phyloP scores from a whole-genome alignment of 2,113 vertebrate genomes.

The Oreochromis spilurus region DNA sequence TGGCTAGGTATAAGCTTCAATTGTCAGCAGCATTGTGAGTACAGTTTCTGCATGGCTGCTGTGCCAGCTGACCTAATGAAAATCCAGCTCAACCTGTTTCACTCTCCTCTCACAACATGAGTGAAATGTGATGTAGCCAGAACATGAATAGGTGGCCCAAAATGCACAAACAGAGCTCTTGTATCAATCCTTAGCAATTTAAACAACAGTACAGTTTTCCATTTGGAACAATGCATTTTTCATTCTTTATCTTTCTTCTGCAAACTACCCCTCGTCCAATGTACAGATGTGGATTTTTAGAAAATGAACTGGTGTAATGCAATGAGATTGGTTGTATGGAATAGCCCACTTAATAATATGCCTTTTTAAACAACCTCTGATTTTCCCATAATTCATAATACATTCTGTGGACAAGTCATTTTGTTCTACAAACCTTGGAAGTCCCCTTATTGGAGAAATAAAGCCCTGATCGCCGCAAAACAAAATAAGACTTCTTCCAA shows the following conservation, averaged over 20 bases:
- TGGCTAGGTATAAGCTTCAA: slow-evolving; percentile 54
- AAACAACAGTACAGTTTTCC: neutral
- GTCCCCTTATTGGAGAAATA: slow-evolving; percentile 97
- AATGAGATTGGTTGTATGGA: neutral
- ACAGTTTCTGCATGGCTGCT: slow-evolving; percentile 43
- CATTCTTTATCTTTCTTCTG: neutral
- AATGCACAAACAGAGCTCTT: neutral
- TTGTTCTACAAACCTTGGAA: slow-evolving; percentile 82
- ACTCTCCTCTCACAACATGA: slow-evolving; percentile 11
- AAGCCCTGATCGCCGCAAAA: slow-evolving; percentile 92
- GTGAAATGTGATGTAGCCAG: slow-evolving; percentile 24
- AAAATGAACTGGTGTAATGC: neutral
- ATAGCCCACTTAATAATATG: neutral
- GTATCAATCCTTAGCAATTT: neutral
- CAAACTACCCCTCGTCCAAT: neutral
- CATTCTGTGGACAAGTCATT: neutral
- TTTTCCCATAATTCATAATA: neutral
- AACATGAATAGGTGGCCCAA: slow-evolving; percentile 17
- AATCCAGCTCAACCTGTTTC: slow-evolving; percentile 67
- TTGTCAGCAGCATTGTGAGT: slow-evolving; percentile 52
- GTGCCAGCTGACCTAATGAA: slow-evolving; percentile 55
- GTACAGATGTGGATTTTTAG: neutral
- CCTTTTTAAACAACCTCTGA: neutral
- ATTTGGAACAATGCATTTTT: neutral
- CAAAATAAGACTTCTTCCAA: slow-evolving; percentile 93